A percentile compares a stretch with the other conserved stretches of the same genome.
Conservation (phyloP, 2,888 invertebrate species). For the Sinopyrophorus schimmeli region DNA sequence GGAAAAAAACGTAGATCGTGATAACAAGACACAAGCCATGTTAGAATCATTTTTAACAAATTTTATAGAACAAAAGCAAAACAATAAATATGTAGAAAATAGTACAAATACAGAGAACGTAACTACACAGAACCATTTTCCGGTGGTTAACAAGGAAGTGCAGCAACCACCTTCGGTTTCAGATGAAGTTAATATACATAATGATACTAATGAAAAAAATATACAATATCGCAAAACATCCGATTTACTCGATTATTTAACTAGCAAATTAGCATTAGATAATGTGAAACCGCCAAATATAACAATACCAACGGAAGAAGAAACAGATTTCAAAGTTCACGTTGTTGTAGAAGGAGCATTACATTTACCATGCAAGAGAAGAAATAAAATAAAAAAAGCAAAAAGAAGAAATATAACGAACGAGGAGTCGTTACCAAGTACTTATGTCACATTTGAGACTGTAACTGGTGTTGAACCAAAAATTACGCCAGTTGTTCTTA, state of each 20-base stretch:
- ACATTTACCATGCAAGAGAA: constrained; percentile 57
- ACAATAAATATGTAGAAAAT: constrained; percentile 42
- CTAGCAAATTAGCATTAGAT: constrained; percentile 47
- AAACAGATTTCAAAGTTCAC: constrained; percentile 54
- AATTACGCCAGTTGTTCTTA: constrained; percentile 59
- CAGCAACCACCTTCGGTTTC: too few species aligned
- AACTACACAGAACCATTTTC: too few species aligned
- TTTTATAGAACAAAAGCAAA: constrained; percentile 37
- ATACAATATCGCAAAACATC: constrained; percentile 42
- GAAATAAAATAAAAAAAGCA: constrained; percentile 47
- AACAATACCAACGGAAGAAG: constrained; percentile 5
- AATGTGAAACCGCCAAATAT: constrained; percentile 7
- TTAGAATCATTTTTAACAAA: constrained; percentile 42
- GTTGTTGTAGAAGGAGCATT: constrained; percentile 62
- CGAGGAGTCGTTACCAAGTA: constrained; percentile 59
- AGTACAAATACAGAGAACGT: constrained; percentile 45
- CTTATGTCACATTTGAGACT: constrained; percentile 65
- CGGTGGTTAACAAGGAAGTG: too few species aligned
- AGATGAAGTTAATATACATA: background rate
- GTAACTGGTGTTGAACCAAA: constrained; percentile 43
- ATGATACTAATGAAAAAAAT: constrained; percentile 12
- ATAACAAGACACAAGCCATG: constrained; percentile 23
- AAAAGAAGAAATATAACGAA: constrained; percentile 43
- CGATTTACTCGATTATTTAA: constrained; percentile 52
- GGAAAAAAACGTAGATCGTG: constrained; percentile 2